Evolutionary conservation across 2,888 invertebrate species (phyloP).

Genomic region (Dimorphilus gyrociliatus): DNA sequence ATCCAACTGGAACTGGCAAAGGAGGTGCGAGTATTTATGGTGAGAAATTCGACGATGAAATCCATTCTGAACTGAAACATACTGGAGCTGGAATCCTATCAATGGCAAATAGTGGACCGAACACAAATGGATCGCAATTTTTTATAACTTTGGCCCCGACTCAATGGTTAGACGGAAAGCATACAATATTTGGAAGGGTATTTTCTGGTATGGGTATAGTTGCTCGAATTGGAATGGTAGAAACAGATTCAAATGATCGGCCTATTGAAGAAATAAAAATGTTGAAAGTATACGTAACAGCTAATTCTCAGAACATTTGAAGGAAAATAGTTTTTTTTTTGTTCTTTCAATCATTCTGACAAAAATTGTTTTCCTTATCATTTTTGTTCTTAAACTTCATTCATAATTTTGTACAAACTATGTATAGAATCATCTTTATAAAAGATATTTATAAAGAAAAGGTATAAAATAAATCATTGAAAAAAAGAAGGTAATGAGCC

Average conservation of each 20-base stretch:
- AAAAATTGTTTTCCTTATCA: too few relatives aligned
- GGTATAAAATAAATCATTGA: too few relatives aligned
- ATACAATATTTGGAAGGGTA: conserved; percentile 82
- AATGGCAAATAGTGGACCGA: conserved; percentile 96
- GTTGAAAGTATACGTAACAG: conserved; percentile 17
- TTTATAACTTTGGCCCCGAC: conserved; percentile 90
- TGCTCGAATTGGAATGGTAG: conserved; percentile 80
- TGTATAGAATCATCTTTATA: too few relatives aligned
- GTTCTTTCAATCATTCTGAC: too few relatives aligned
- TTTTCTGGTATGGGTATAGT: conserved; percentile 66
- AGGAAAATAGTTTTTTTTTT: too few relatives aligned
- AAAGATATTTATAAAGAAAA: too few relatives aligned
- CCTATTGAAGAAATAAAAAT: conserved; percentile 48
- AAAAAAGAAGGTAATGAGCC: too few relatives aligned
- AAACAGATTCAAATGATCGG: conserved; percentile 77
- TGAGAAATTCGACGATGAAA: conserved; percentile 82
- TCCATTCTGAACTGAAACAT: conserved; percentile 79
- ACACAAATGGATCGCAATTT: conserved; percentile 94
- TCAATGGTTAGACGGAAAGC: conserved; percentile 94
- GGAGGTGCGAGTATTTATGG: conserved; percentile 96
- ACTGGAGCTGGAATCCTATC: conserved; percentile 73
- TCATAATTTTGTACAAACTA: too few relatives aligned
- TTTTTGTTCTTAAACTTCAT: too few relatives aligned
- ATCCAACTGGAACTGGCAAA: conserved; percentile 86
- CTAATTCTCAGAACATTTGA: too few relatives aligned